Evolutionary conservation across 2,888 invertebrate genomes (phyloP), one percentile per base, ranked within the genome.

Genomic region (Lithophane leautieri): DNA sequence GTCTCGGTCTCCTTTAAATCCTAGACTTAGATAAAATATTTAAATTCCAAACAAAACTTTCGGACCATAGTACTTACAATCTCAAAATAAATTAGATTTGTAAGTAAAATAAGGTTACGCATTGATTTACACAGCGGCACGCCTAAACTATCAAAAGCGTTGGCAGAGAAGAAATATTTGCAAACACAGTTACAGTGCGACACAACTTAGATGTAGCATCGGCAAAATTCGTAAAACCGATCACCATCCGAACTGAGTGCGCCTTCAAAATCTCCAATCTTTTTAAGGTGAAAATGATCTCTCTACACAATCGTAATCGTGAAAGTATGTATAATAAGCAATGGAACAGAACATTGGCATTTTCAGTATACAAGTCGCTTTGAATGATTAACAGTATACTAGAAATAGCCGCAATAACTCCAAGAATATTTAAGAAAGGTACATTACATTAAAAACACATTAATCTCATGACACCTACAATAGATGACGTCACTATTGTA

Each of bases 371-470:
- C 50, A 52, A 25, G 16, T 52, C 14, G 3, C n/a, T 47, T 22
- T 54, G 4, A n/a, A 3, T 47, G 22, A 47, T 62, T 50, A 47
- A 75, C 22, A 61, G 2, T 28, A 28, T 22, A 42, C 40, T 34
- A 52, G 19, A 25, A 70, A 67, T 56, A 52, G 34, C 25, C 25
- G n/a, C 54, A 70, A 71, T 66, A 62, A 75, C 56, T 65, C 63
- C 42, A 68, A 52, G 75, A 71, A 81, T 74, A 82, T 81, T 78
- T 84, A 84, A 85, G 86, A 85, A 82, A 74, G 71, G 80, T 58
- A 58, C n/a, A 58, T 19, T 84, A 88, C 91, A 91, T 91, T 91
- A 90, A 90, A 91, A 91, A 90, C 89, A 88, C 91, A 90, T 91
- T 91, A 89, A 90, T 83, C 84, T 85, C 82, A 75, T 83, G 84